phyloP scores from a whole-genome alignment of 2,797 vertebrate genomes.

The Poliocrania exsul region DNA sequence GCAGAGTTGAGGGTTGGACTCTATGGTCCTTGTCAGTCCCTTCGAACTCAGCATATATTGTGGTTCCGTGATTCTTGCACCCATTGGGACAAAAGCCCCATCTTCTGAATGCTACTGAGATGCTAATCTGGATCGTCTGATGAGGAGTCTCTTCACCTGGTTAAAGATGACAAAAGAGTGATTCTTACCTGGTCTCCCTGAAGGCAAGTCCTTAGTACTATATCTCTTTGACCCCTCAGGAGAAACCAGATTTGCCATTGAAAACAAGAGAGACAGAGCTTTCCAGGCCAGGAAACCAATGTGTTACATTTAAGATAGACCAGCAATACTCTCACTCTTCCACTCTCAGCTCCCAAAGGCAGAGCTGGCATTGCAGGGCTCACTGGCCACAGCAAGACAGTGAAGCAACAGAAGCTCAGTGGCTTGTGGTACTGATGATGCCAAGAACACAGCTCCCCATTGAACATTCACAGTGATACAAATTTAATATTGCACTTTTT shows the following conservation, averaged over 20 bases:
- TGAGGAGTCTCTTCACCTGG: not conserved
- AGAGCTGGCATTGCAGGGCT: rapidly evolving
- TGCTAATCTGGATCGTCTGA: not conserved
- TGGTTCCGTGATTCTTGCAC: not conserved
- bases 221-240: not conserved
- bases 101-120: not conserved
- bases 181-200: not conserved
- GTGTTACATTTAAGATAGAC: rapidly evolving
- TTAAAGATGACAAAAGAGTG: not conserved
- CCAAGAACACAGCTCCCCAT: not conserved
- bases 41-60: not conserved
- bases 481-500: not conserved
- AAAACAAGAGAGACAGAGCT: not conserved
- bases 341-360: not conserved
- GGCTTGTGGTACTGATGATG: rapidly evolving
- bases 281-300: not conserved
- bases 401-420: not conserved
- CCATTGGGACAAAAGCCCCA: not conserved
- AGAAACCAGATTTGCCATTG: not conserved
- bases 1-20: not conserved
- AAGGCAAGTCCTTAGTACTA: not conserved
- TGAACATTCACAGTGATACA: not conserved
- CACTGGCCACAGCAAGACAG: rapidly evolving
- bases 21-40: not conserved
- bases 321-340: rapidly evolving